Percentiles rank a stretch among this genome's conserved stretches.
These are phyloP conservation scores for Drosophila burlai DNA, from an alignment of 1,140 invertebrate species.

Conservation along the genomic window DNA sequence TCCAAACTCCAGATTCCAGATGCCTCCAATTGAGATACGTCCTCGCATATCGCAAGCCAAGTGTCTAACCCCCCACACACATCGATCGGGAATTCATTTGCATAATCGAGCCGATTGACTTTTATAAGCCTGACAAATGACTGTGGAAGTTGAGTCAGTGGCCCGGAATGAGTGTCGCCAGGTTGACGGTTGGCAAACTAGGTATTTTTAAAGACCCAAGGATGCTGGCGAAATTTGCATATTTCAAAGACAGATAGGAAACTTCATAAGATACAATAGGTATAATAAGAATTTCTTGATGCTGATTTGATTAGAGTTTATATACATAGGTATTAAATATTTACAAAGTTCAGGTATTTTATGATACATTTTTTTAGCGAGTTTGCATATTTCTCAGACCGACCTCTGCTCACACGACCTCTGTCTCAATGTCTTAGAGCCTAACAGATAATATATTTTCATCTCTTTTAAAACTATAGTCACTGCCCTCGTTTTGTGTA, in stretches of 20 bases:
- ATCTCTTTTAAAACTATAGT: constrained; percentile 16
- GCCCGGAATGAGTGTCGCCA: constrained; percentile 33
- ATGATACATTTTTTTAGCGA: too few species aligned
- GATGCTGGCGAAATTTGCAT: constrained; percentile 32
- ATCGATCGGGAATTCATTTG: constrained; percentile 36
- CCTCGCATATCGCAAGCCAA: constrained; percentile 21
- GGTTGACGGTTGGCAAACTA: constrained; percentile 8
- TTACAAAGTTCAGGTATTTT: neutral
- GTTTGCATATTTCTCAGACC: too few species aligned
- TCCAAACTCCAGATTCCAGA: constrained; percentile 3
- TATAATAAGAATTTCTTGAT: neutral
- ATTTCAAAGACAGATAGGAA: constrained; percentile 5
- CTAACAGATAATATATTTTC: neutral
- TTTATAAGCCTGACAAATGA: constrained; percentile 59
- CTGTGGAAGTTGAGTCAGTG: constrained; percentile 42
- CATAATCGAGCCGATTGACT: constrained; percentile 53
- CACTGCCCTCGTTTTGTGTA: constrained; percentile 12
- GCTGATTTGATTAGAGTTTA: neutral
- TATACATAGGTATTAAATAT: neutral
- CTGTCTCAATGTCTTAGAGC: neutral
- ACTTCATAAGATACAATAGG: too few species aligned
- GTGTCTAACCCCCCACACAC: constrained; percentile 31
- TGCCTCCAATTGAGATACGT: constrained; percentile 35
- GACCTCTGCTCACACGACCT: too few species aligned
- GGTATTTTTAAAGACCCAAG: constrained; percentile 20